Conservation (phyloP, 1,140 invertebrate genomes). For the Philotrypesis tridentata region DNA sequence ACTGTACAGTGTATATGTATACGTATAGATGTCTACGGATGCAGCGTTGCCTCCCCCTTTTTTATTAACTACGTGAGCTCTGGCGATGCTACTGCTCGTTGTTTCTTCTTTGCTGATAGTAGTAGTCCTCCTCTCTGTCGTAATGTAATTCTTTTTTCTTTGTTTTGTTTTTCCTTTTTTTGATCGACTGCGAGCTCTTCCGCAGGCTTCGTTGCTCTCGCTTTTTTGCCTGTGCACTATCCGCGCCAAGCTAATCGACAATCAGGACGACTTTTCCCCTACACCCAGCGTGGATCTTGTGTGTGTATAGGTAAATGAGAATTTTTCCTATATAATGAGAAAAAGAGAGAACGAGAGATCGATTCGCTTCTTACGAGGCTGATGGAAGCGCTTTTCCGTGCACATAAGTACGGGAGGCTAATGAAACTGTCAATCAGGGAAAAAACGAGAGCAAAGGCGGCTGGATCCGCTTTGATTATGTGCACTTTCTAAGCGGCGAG, state of each 20-base stretch:
- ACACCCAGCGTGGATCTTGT: conserved; percentile 4
- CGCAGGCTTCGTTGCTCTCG: neutral
- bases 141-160: no score
- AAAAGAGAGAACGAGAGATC: neutral
- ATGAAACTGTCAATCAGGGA: conserved; percentile 8
- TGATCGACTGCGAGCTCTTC: neutral
- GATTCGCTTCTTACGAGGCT: conserved; percentile 24
- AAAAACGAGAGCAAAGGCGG: neutral
- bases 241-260: conserved; percentile 25
- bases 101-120: neutral
- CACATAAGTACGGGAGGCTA: neutral
- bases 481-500: no score
- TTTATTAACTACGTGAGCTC: conserved; percentile 27
- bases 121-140: neutral
- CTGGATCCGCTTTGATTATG: no score
- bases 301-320: neutral
- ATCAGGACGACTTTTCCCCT: neutral
- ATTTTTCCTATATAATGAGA: neutral
- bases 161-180: neutral
- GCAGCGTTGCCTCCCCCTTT: neutral
- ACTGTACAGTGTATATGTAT: neutral
- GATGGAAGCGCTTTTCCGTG: neutral
- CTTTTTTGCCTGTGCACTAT: neutral
- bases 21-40: neutral
- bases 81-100: neutral